A percentile compares a stretch with the other conserved stretches of the same genome.
These are phyloP conservation scores for Glossosoma conforme DNA, from an alignment of 1,140 invertebrate genomes.

Conservation along the genomic window DNA sequence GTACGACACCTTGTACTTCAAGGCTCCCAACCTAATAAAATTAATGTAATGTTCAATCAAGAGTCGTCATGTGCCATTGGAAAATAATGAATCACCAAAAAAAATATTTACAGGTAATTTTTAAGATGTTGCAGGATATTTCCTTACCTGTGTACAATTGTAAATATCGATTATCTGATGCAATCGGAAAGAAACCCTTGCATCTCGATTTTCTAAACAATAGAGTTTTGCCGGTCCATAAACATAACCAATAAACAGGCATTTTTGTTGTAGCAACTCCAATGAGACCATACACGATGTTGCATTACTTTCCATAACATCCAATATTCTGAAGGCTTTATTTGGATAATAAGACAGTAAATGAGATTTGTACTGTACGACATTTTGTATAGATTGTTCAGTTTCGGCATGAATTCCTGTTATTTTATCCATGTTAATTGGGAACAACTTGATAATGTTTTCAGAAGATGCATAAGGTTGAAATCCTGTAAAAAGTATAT, in stretches of 20 bases:
- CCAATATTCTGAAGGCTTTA: too few species aligned
- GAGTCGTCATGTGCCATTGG: not conserved
- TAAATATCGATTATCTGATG: constrained; percentile 4
- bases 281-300: constrained; percentile 2
- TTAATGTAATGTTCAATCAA: not conserved
- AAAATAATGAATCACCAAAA: not conserved
- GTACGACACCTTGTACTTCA: constrained; percentile 3
- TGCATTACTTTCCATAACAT: constrained; percentile 11
- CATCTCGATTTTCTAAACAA: constrained; percentile 5
- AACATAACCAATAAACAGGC: not conserved
- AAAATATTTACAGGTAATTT: constrained; percentile 1
- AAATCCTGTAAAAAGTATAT: too few species aligned
- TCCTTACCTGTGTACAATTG: constrained; percentile 16
- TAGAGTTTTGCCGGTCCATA: constrained; percentile 8
- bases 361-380: too few species aligned
- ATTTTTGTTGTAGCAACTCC: constrained; percentile 2
- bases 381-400: too few species aligned
- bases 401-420: constrained; percentile 6
- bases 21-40: constrained; percentile 2
- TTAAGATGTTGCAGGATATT: too few species aligned
- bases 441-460: constrained; percentile 6
- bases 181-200: constrained; percentile 1
- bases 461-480: not conserved
- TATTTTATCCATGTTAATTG: not conserved
- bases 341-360: too few species aligned